phyloP scores from a whole-genome alignment of 2,113 vertebrate species.

The Notothenia coriiceps region DNA sequence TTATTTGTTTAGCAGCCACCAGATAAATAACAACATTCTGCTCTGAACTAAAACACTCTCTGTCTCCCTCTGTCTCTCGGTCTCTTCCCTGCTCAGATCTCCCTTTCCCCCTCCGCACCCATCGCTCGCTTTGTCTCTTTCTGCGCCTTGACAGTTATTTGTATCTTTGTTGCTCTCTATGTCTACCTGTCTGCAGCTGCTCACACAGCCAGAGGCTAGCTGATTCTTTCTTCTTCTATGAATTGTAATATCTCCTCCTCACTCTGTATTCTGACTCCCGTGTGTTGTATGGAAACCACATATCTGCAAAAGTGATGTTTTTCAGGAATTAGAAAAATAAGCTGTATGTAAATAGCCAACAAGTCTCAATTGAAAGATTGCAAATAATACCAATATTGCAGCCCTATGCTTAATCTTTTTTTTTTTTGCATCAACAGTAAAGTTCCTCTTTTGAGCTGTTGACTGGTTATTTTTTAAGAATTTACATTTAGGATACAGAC shows the following conservation, averaged over 20 bases:
- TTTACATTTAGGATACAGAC: background rate
- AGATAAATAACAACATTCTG: constrained; percentile 81
- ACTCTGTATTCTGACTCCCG: constrained; percentile 46
- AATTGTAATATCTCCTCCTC: constrained; percentile 62
- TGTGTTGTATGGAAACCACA: constrained; percentile 18
- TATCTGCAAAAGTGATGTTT: constrained; percentile 22
- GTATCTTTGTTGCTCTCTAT: constrained; percentile 76
- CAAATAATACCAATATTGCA: background rate
- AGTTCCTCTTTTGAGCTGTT: background rate
- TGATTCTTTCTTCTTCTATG: constrained; percentile 61
- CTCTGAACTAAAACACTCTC: constrained; percentile 76
- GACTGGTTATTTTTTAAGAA: constrained; percentile 5
- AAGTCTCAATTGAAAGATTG: background rate
- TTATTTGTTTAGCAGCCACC: constrained; percentile 81
- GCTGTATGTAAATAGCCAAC: constrained; percentile 16
- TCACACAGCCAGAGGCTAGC: constrained; percentile 79
- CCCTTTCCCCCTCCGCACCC: constrained; percentile 50
- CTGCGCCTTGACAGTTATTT: constrained; percentile 78
- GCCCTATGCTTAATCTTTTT: constrained; percentile 3
- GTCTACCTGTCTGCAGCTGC: constrained; percentile 78
- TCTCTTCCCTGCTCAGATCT: constrained; percentile 70
- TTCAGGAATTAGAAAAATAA: constrained; percentile 40
- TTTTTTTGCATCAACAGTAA: constrained; percentile 5
- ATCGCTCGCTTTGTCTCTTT: constrained; percentile 65
- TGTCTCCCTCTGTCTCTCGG: constrained; percentile 67